phyloP scores from a whole-genome alignment of 2,888 invertebrate genomes.

The Eristalinus sepulchralis region DNA sequence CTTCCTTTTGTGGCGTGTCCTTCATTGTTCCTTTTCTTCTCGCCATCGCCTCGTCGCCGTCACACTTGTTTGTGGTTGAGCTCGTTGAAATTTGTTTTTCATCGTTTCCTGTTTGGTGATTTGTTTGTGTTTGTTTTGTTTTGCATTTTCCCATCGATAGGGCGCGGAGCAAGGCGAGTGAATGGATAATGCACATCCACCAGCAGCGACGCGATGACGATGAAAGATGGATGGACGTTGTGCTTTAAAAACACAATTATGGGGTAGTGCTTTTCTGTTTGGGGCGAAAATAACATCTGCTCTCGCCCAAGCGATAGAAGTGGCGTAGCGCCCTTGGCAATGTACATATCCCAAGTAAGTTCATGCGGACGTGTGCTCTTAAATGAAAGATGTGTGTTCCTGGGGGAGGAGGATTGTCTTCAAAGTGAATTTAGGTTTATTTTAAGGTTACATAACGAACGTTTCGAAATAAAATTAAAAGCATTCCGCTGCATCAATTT shows the following conservation, averaged over 20 bases:
- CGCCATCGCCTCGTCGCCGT: background rate
- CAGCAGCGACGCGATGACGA: background rate
- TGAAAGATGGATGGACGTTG: background rate
- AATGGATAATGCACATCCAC: background rate
- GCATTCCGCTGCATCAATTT: background rate
- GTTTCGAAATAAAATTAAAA: background rate
- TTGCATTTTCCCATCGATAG: conserved; percentile 49
- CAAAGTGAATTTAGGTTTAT: background rate
- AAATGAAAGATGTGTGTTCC: background rate
- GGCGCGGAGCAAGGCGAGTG: background rate
- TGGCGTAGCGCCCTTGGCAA: background rate
- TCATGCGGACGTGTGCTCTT: background rate
- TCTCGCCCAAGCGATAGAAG: background rate
- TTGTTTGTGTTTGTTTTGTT: conserved; percentile 54
- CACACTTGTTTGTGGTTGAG: conserved; percentile 29
- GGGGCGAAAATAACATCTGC: background rate
- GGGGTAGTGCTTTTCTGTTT: background rate
- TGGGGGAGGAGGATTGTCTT: background rate
- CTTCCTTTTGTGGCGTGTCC: conserved; percentile 39
- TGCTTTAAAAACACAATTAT: background rate
- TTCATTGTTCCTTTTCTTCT: background rate
- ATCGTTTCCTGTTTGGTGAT: conserved; percentile 61
- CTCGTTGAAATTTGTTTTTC: conserved; percentile 47
- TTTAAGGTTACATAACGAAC: background rate
- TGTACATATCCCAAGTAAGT: background rate